phyloP scores from a whole-genome alignment of 2,888 invertebrate genomes.

The Pyrrhia umbra region DNA sequence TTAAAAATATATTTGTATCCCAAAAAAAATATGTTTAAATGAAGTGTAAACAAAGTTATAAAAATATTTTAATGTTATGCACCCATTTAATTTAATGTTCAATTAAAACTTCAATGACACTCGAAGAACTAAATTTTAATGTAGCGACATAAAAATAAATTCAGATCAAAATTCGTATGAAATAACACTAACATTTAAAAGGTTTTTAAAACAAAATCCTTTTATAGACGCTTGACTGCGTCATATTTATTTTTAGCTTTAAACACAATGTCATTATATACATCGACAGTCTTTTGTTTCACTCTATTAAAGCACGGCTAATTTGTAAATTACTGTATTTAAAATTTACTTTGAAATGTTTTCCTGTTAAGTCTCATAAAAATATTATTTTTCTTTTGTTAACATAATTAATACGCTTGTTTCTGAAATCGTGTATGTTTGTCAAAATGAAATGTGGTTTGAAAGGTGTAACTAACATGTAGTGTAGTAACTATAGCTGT shows the following conservation, averaged over 20 bases:
- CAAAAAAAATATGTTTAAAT: neutral
- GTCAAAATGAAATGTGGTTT: slow-evolving; percentile 4
- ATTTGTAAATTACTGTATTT: neutral
- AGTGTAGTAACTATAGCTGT: no score
- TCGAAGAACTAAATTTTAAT: neutral
- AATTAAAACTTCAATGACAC: neutral
- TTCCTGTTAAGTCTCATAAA: neutral
- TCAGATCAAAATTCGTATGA: neutral
- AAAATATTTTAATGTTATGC: slow-evolving; percentile 16
- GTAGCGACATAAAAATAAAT: neutral
- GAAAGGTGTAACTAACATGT: neutral
- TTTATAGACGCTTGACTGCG: neutral
- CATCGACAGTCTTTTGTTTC: neutral
- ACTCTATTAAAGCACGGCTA: neutral
- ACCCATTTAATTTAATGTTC: slow-evolving; percentile 3
- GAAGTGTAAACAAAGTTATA: slow-evolving; percentile 7
- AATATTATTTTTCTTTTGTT: neutral
- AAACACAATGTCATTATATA: no score
- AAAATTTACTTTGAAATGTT: neutral
- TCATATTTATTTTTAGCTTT: slow-evolving; percentile 1
- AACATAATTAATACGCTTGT: neutral
- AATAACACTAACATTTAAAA: neutral
- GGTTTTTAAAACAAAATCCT: neutral
- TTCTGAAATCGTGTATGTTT: no score
- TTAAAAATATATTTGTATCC: neutral